Evolutionary conservation across 2,113 vertebrate species (phyloP), one percentile per base, ranked within the genome.

Genomic region (Pionites leucogaster): DNA sequence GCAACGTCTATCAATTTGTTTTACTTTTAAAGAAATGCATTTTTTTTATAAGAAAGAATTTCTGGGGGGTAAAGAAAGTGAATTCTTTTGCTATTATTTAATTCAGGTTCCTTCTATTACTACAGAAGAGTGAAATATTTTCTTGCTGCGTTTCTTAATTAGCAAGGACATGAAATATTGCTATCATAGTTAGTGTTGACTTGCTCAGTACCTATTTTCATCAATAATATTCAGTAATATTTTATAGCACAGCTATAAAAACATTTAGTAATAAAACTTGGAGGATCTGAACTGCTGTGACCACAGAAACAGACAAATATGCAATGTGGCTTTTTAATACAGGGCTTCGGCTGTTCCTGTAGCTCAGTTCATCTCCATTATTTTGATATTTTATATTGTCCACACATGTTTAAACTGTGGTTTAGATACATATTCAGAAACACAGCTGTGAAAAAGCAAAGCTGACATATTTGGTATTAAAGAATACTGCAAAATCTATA

Each of bases 121-220:
- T 65, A 25, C 5, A 70, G 31, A 85, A 91, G 89, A 95, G 69
- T 65, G n/a, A 84, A 79, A 35, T 23, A 63, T 59, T 80, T 71
- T 90, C 41, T 77, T 79, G 35, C 16, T 46, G 27, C 7, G 17
- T 65, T 89, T 81, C 39, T 93, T 94, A 88, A 83, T 88, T 90
- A 90, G 23, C 24, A 86, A 50, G 24, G 47, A 64, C 9, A 28
- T 71, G 50, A 86, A 77, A 78, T 88, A 86, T 23, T 83, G n/a
- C 27, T 90, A 86, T 83, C 50, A n/a, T 9, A 79, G 41, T 47
- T 82, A 87, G 47, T 57, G 28, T 22, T 77, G 25, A 44, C 64
- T 88, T 63, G 46, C 53, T 82, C 60, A 67, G 4, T 55, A 78
- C 31, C 12, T 70, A 62, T 77, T 87, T 88, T 83, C 23, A 83